Evolutionary conservation across 2,797 vertebrate species (phyloP).

Genomic region (Columba guinea): DNA sequence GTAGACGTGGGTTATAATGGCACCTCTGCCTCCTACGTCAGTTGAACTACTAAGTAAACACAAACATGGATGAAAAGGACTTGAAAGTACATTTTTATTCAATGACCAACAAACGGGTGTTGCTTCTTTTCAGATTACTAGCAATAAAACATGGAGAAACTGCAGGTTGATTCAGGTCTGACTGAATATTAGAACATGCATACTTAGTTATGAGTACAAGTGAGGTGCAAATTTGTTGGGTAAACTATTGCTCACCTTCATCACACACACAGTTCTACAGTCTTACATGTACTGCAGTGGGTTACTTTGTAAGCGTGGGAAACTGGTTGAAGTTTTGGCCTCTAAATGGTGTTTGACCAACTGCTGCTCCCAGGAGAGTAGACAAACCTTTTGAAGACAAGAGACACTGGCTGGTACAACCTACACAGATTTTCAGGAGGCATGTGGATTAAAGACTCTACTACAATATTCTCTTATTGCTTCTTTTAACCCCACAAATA

Average conservation of each 20-base stretch:
- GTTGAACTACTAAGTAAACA: not conserved
- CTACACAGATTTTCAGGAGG: not conserved
- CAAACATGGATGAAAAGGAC: not conserved
- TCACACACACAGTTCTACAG: not conserved
- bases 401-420: not conserved
- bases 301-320: not conserved
- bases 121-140: not conserved
- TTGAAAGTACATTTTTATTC: not conserved
- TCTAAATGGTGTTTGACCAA: not conserved
- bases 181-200: not conserved
- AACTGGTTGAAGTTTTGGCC: not conserved
- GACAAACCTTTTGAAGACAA: not conserved
- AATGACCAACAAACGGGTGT: not conserved
- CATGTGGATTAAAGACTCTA: rapidly evolving
- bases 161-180: not conserved
- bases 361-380: not conserved
- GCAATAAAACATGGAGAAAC: not conserved
- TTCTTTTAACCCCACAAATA: not conserved
- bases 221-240: not conserved
- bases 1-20: not conserved
- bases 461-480: not conserved
- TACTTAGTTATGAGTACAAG: not conserved
- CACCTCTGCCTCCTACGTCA: not conserved
- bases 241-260: not conserved
- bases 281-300: rapidly evolving